These are phyloP conservation scores for Bombus huntii DNA, from an alignment of 1,140 invertebrate genomes.

Conservation along the genomic window DNA sequence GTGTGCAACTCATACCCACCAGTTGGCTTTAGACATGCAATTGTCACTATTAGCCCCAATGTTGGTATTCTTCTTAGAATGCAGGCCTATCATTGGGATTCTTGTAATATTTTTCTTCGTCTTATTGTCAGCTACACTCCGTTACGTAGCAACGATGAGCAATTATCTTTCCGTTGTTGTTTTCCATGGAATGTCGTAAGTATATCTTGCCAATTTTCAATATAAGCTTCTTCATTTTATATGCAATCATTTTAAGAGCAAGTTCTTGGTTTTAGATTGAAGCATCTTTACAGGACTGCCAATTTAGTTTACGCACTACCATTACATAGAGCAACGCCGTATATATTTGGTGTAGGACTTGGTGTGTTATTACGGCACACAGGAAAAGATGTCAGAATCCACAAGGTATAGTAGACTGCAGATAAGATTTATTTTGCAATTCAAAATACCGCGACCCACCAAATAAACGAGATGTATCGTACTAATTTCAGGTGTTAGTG, in stretches of 20 bases:
- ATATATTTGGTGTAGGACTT: constrained; percentile 85
- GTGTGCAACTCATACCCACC: constrained; percentile 88
- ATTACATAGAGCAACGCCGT: constrained; percentile 86
- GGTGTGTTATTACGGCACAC: constrained; percentile 84
- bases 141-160: constrained; percentile 84
- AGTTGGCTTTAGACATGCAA: constrained; percentile 92
- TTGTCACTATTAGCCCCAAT: constrained; percentile 88
- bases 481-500: constrained; percentile 79
- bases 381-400: constrained; percentile 76
- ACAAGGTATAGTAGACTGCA: constrained; percentile 72
- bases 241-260: not conserved
- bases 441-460: constrained; percentile 6
- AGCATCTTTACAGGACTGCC: constrained; percentile 86
- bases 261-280: constrained; percentile 81
- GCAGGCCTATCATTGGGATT: constrained; percentile 83
- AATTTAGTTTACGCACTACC: constrained; percentile 85
- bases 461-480: constrained; percentile 12
- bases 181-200: constrained; percentile 87
- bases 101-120: constrained; percentile 83
- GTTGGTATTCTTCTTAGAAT: constrained; percentile 86
- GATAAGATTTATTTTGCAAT: not conserved
- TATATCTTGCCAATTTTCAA: constrained; percentile 17
- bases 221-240: not conserved
- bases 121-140: constrained; percentile 84
- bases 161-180: constrained; percentile 86